Conservation (phyloP, 2,888 invertebrate genomes). For the Carterocephalus palaemon region DNA sequence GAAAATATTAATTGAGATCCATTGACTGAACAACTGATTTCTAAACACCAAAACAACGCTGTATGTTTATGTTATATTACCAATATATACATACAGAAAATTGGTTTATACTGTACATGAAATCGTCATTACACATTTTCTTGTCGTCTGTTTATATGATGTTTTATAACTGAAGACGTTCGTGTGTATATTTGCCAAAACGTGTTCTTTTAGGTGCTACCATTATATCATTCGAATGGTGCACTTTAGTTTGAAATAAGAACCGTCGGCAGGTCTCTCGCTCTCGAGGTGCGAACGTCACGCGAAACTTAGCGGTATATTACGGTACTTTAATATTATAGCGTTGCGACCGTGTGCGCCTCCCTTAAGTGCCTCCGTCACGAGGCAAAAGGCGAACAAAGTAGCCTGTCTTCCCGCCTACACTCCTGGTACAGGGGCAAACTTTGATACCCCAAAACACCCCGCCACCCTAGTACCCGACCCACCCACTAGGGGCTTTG, state of each 20-base stretch:
- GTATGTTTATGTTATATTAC: too few species aligned
- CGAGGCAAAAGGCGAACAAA: conserved; percentile 74
- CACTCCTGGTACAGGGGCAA: conserved; percentile 60
- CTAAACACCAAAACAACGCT: too few species aligned
- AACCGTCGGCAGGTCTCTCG: conserved; percentile 6
- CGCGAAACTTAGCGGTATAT: conserved; percentile 27
- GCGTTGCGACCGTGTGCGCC: conserved; percentile 58
- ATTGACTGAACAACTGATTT: too few species aligned
- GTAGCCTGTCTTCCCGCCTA: conserved; percentile 64
- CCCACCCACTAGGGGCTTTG: conserved; percentile 71
- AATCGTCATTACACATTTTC: too few species aligned
- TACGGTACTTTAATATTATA: conserved; percentile 46
- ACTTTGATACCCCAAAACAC: conserved; percentile 63
- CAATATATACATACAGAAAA: too few species aligned
- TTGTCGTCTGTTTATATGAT: too few species aligned
- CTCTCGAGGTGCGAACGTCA: conserved; percentile 24
- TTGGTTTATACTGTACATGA: too few species aligned
- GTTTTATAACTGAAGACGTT: too few species aligned
- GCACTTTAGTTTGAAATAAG: conserved; percentile 17
- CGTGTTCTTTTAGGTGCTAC: neutral
- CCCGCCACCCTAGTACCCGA: conserved; percentile 63
- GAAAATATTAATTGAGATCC: too few species aligned
- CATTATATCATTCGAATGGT: conserved; percentile 8
- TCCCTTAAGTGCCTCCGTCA: conserved; percentile 77
- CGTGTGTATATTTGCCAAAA: neutral